Evolutionary conservation across 2,888 invertebrate species (phyloP), one percentile per base, ranked within the genome.

Genomic region (Alloplasta piceator): DNA sequence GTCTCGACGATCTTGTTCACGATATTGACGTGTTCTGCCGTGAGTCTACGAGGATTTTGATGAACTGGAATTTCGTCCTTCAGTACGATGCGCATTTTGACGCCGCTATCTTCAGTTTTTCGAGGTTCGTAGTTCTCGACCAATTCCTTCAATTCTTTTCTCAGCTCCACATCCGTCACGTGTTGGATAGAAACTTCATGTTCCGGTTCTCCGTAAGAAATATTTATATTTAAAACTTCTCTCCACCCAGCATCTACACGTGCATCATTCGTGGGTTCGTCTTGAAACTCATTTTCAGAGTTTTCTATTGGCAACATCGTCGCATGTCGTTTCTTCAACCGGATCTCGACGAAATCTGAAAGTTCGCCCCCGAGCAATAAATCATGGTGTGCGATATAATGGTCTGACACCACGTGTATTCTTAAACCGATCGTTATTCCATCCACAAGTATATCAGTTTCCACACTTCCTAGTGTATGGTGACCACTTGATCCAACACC

Each of bases 1-100:
- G n/a, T 79, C 81, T 12, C 55, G n/a, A n/a, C n/a, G n/a, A n/a
- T n/a, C n/a, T n/a, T 12, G 10, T 52, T 76, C 50, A 80, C 80
- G 46, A 82, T 41, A 14, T 58, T 7, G 26, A 7, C 1, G 46
- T 46, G 46, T 10, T 3, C 9, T 46, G 46, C 46, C 9, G 9
- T 46, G 9, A 46, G 46, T 46, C 46, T 7, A 3, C 46, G 3
- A 7, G 46, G 9, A 10, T 10, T 7, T 6, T 46, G 46, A 46
- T 46, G 10, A 46, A 46, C 46, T 7, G 46, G 46, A 9, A 9
- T 10, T 7, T 46, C 46, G 5, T 46, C 1, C 10, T 46, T 46
- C 10, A 46, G 5, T 10, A 46, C 46, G 46, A 46, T 46, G 9
- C 9, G 10, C 46, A 46, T 46, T 46, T 46, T 46, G 2, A 46